These are phyloP conservation scores for Heliothis peltigera DNA, from an alignment of 2,888 invertebrate species.

Conservation along the genomic window DNA sequence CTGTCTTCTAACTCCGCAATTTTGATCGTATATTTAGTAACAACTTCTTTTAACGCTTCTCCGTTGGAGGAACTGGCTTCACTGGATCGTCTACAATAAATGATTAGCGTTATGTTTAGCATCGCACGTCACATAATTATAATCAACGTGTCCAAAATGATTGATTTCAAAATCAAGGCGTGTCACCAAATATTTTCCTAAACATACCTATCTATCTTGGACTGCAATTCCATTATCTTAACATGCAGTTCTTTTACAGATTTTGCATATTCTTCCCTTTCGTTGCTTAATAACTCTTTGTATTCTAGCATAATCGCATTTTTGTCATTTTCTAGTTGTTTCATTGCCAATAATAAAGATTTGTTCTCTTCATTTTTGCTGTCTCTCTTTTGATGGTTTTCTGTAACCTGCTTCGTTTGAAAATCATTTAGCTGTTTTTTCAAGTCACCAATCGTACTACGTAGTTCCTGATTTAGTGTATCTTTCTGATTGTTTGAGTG, in stretches of 20 bases:
- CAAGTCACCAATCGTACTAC: conserved; percentile 67
- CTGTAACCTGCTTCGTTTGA: conserved; percentile 64
- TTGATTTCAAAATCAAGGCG: conserved; percentile 62
- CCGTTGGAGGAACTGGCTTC: conserved; percentile 67
- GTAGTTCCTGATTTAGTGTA: conserved; percentile 67
- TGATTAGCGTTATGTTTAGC: conserved; percentile 61
- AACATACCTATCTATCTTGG: conserved; percentile 77
- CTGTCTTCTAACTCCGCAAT: conserved; percentile 81
- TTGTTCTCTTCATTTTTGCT: conserved; percentile 83
- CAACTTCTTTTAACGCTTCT: conserved; percentile 74
- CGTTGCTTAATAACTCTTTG: conserved; percentile 85
- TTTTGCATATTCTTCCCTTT: conserved; percentile 85
- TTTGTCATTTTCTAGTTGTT: conserved; percentile 84
- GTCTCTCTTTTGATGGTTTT: conserved; percentile 69
- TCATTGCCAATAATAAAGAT: conserved; percentile 77
- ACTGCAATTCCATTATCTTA: conserved; percentile 76
- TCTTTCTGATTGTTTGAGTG: conserved; percentile 76
- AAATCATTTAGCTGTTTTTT: conserved; percentile 69
- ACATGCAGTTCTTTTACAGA: conserved; percentile 75
- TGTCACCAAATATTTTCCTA: conserved; percentile 12
- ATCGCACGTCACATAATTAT: conserved; percentile 53
- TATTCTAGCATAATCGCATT: conserved; percentile 82
- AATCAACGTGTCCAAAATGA: conserved; percentile 71
- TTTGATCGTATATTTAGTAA: conserved; percentile 83
- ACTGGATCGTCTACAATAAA: conserved; percentile 77